These are phyloP conservation scores for Lepidurus apus DNA, from an alignment of 1,140 invertebrate species.

Conservation along the genomic window DNA sequence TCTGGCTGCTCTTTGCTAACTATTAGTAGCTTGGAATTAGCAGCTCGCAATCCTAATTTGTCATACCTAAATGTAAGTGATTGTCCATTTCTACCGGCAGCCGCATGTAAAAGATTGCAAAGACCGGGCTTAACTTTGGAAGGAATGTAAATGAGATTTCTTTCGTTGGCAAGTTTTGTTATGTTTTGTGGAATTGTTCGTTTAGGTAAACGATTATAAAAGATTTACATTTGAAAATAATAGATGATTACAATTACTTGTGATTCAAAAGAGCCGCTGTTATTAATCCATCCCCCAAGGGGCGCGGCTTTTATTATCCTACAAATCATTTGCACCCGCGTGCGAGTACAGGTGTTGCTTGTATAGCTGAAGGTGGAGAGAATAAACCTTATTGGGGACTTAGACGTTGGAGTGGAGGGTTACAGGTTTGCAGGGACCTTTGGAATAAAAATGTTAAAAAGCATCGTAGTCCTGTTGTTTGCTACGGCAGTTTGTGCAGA, in stretches of 20 bases:
- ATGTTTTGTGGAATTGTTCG: not conserved
- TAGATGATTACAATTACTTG: too few species aligned
- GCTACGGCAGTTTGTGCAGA: conserved; percentile 15
- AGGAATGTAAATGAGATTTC: not conserved
- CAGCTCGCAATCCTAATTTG: not conserved
- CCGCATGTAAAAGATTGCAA: not conserved
- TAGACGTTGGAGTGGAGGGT: not conserved
- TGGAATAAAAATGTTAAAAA: not conserved
- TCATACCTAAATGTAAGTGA: not conserved
- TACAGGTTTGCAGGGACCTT: not conserved
- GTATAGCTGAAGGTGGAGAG: not conserved
- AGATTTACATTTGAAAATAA: not conserved
- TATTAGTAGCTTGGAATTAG: not conserved
- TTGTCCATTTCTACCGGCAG: not conserved
- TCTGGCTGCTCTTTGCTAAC: not conserved
- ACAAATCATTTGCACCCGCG: not conserved
- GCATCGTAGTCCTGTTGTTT: conserved; percentile 4
- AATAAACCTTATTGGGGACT: not conserved
- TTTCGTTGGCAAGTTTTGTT: not conserved
- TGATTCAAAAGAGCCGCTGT: too few species aligned
- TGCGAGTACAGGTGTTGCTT: not conserved
- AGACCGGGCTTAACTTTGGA: not conserved
- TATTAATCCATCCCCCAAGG: too few species aligned
- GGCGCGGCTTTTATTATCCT: not conserved
- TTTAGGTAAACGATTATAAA: not conserved